Evolutionary conservation across 1,140 invertebrate genomes (phyloP).

Genomic region (Dendrolimus punctatus): DNA sequence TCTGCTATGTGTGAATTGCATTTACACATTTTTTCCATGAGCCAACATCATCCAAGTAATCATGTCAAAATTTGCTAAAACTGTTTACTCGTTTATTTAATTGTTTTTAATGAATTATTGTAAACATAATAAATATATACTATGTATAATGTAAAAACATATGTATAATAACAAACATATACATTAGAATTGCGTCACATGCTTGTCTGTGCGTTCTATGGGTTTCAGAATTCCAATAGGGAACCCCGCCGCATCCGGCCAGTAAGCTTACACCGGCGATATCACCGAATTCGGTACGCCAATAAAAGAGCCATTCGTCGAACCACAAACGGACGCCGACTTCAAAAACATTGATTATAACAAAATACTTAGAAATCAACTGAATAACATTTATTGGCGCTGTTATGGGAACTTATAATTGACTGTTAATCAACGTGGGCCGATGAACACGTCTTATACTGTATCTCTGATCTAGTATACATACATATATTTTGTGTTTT

Average conservation of each 20-base stretch:
- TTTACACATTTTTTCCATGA: too few species aligned
- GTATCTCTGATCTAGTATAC: neutral
- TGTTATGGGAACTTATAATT: conserved; percentile 62
- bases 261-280: conserved; percentile 34
- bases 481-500: neutral
- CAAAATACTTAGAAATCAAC: conserved; percentile 62
- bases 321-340: conserved; percentile 57
- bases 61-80: too few species aligned
- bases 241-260: conserved; percentile 19
- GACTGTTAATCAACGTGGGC: conserved; percentile 52
- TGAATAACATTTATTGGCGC: conserved; percentile 54
- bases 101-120: too few species aligned
- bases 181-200: too few species aligned
- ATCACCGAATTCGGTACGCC: conserved; percentile 63
- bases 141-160: too few species aligned
- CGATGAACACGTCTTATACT: conserved; percentile 1
- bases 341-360: conserved; percentile 62
- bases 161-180: too few species aligned
- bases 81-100: too few species aligned
- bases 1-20: too few species aligned
- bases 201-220: neutral
- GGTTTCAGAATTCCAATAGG: neutral
- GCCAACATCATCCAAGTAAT: too few species aligned
- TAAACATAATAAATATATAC: too few species aligned
- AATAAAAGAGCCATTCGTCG: conserved; percentile 58